A percentile compares a stretch with the other conserved stretches of the same genome.
phyloP scores from a whole-genome alignment of 2,888 invertebrate species.

The Lathronympha strigana region DNA sequence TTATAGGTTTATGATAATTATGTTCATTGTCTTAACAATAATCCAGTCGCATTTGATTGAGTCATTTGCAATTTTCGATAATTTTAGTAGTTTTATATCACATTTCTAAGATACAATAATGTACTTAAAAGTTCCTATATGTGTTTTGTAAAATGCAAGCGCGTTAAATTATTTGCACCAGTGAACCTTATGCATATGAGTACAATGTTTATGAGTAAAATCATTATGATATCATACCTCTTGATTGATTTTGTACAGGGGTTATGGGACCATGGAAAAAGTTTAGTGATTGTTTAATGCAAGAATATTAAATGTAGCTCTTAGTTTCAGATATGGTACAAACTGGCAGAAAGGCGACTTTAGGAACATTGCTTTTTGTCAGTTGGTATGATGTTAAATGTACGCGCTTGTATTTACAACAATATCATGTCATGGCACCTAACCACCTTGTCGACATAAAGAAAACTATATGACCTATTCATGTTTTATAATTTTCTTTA shows the following conservation, averaged over 20 bases:
- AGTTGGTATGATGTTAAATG: no score
- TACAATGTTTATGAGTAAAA: not conserved
- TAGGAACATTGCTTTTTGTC: no score
- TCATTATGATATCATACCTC: not conserved
- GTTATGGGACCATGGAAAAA: not conserved
- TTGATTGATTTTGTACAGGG: not conserved
- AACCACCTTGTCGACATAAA: constrained; percentile 51
- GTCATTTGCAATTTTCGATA: not conserved
- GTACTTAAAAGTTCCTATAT: not conserved
- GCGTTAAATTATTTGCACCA: constrained; percentile 6
- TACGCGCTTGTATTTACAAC: constrained; percentile 37
- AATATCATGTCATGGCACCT: constrained; percentile 66
- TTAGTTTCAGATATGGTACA: not conserved
- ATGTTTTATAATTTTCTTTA: not conserved
- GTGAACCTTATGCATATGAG: not conserved
- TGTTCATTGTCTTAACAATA: constrained; percentile 15
- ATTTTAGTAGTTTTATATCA: constrained; percentile 13
- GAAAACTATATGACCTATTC: not conserved
- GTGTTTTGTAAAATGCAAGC: not conserved
- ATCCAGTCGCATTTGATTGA: constrained; percentile 2
- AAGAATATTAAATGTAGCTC: not conserved
- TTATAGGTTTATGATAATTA: constrained; percentile 7
- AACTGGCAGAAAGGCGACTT: not conserved
- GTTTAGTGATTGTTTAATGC: not conserved
- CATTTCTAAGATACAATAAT: constrained; percentile 14